phyloP scores from a whole-genome alignment of 2,888 invertebrate species.

The Glaucopsyche alexis region DNA sequence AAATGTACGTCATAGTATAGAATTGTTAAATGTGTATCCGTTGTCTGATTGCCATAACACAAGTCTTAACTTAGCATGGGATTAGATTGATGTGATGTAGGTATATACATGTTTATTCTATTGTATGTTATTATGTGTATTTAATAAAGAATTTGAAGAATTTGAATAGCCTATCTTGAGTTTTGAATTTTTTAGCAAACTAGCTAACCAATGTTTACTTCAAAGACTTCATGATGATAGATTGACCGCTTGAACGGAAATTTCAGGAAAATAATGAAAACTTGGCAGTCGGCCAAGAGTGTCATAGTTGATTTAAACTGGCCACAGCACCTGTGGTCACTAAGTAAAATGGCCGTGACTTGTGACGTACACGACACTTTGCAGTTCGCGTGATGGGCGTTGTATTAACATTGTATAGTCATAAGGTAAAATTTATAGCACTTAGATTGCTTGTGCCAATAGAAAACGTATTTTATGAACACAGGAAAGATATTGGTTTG shows the following conservation, averaged over 20 bases:
- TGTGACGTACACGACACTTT: neutral
- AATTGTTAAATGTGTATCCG: too few species aligned
- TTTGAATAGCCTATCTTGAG: too few species aligned
- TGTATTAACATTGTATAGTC: neutral
- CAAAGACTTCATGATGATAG: neutral
- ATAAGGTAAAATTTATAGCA: neutral
- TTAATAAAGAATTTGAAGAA: too few species aligned
- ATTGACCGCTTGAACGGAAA: neutral
- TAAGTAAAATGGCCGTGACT: constrained; percentile 7
- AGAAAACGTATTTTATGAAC: neutral
- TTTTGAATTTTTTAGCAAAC: too few species aligned
- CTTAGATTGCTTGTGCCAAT: neutral
- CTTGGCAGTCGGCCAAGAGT: neutral
- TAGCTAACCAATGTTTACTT: neutral
- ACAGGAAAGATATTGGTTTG: neutral
- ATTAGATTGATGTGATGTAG: too few species aligned
- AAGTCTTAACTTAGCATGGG: too few species aligned
- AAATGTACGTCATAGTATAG: too few species aligned
- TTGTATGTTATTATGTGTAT: too few species aligned
- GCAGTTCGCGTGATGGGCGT: neutral
- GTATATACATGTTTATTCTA: too few species aligned
- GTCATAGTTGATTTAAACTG: constrained; percentile 19
- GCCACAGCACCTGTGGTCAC: constrained; percentile 7
- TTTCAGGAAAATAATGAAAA: constrained; percentile 13
- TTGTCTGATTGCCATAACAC: too few species aligned